A percentile compares a stretch with the other conserved stretches of the same genome.
phyloP scores from a whole-genome alignment of 2,113 vertebrate species.

The Myrmophylax atrothorax region DNA sequence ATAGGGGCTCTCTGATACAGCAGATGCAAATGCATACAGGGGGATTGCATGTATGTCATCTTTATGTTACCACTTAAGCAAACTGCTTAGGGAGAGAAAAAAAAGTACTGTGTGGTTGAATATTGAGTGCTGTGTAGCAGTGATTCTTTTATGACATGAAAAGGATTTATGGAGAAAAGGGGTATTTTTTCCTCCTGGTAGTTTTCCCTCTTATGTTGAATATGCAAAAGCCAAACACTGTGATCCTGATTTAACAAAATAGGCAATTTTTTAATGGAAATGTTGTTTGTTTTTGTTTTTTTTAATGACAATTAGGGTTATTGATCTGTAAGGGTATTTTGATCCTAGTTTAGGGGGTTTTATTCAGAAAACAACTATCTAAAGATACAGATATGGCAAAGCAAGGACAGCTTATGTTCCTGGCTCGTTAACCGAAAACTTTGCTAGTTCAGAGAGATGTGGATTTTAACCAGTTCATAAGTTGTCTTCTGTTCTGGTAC shows the following conservation, averaged over 20 bases:
- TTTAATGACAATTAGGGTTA: not conserved
- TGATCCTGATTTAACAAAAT: not conserved
- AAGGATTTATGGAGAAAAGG: not conserved
- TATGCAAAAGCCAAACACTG: not conserved
- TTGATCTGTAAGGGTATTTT: not conserved
- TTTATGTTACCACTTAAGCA: not conserved
- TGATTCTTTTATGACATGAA: not conserved
- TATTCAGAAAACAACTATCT: not conserved
- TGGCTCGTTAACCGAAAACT: not conserved
- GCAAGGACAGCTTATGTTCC: not conserved
- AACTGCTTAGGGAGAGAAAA: not conserved
- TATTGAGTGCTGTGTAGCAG: not conserved
- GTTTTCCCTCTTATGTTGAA: not conserved
- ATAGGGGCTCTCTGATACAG: constrained; percentile 71
- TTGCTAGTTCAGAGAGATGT: not conserved
- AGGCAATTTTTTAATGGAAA: not conserved
- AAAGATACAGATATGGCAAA: not conserved
- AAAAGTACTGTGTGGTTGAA: not conserved
- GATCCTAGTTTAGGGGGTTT: not conserved
- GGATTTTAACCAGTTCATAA: not conserved
- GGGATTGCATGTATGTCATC: not conserved
- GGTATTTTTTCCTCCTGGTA: not conserved
- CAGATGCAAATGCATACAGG: constrained; percentile 71
- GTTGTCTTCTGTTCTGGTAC: not conserved
- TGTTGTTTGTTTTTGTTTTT: not conserved